A percentile compares a stretch with the other conserved stretches of the same genome.
These are phyloP conservation scores for Campylorhamphus procurvoides DNA, from an alignment of 2,113 vertebrate species.

Conservation along the genomic window DNA sequence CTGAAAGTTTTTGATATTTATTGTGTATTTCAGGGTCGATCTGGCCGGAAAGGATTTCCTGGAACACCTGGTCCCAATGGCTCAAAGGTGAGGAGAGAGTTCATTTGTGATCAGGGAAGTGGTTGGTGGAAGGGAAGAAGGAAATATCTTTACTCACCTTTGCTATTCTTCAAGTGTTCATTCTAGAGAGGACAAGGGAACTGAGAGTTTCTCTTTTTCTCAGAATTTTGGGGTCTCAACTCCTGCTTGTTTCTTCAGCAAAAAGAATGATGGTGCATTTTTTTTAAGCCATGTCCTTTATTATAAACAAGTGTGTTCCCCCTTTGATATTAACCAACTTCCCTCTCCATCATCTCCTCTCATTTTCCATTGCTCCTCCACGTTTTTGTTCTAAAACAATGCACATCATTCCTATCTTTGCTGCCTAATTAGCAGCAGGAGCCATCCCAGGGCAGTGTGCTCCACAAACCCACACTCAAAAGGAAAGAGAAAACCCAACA, in stretches of 20 bases:
- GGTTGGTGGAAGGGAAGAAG: background rate
- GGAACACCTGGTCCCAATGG: slow-evolving; percentile 88
- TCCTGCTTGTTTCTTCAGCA: slow-evolving; percentile 35
- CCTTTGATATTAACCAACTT: slow-evolving; percentile 1
- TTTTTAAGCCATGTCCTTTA: background rate
- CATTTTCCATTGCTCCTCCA: slow-evolving; percentile 32
- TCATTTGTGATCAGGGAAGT: background rate
- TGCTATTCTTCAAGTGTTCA: background rate
- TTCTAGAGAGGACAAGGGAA: background rate
- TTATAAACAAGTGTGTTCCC: slow-evolving; percentile 7
- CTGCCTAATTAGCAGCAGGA: slow-evolving; percentile 49
- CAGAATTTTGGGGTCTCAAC: background rate
- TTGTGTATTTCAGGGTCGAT: slow-evolving; percentile 84
- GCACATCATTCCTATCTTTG: slow-evolving; percentile 29
- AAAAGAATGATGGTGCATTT: background rate
- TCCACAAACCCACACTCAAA: slow-evolving; percentile 16
- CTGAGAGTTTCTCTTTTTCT: background rate
- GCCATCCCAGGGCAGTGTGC: background rate
- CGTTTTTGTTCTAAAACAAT: slow-evolving; percentile 39
- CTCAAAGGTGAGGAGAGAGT: slow-evolving; percentile 81
- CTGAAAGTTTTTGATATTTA: background rate
- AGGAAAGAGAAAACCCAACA: slow-evolving; percentile 33
- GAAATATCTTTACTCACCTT: background rate
- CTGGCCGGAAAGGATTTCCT: slow-evolving; percentile 88
- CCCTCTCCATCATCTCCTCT: background rate